Conservation (phyloP, 2,113 vertebrate genomes). For the Xiphorhynchus elegans region DNA sequence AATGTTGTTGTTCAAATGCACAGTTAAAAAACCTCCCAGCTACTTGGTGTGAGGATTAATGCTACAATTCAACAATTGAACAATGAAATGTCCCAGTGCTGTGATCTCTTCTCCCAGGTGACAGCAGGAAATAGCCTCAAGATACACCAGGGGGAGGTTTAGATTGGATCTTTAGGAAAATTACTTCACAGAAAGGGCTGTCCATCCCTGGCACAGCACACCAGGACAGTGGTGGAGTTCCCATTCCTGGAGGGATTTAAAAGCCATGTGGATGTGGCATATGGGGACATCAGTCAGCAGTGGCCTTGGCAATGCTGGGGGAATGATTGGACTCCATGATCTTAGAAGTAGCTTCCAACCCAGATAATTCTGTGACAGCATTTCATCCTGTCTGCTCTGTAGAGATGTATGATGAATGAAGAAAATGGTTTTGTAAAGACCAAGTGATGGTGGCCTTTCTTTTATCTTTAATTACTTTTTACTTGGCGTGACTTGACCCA, state of each 20-base stretch:
- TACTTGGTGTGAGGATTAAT: background rate
- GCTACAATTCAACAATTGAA: background rate
- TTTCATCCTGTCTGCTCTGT: background rate
- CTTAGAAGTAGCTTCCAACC: background rate
- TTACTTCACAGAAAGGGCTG: background rate
- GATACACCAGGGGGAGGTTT: background rate
- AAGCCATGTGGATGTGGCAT: background rate
- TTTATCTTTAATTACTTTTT: background rate
- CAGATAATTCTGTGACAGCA: background rate
- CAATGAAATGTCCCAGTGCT: background rate
- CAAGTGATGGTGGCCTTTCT: rapidly evolving
- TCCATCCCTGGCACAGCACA: background rate
- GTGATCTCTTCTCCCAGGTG: background rate
- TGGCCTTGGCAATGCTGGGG: background rate
- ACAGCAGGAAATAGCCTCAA: background rate
- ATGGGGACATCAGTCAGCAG: rapidly evolving
- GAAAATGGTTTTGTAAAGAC: background rate
- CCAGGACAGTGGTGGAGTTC: no score
- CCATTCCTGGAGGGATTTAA: background rate
- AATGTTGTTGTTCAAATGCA: background rate
- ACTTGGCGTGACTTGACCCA: background rate
- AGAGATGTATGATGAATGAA: background rate
- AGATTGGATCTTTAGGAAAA: background rate
- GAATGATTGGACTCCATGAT: background rate
- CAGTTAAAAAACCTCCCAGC: background rate